Base-by-base conservation (phyloP, 2,113 vertebrate genomes). In the Triplophysa tibetana region DNA sequence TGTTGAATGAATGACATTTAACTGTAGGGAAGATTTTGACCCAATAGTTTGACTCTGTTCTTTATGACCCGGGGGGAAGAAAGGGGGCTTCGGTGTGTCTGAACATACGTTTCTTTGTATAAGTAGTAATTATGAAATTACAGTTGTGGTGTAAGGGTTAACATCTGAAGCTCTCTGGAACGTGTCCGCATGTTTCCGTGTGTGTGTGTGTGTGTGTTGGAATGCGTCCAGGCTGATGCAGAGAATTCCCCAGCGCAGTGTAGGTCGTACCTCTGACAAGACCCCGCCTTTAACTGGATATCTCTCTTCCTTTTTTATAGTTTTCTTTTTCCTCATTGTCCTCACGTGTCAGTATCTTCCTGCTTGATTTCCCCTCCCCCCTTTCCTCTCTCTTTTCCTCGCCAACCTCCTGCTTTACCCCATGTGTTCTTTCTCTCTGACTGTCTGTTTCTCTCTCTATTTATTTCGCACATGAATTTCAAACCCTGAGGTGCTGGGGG, bases 161-260 rank as follows among this genome's bases (percentile, higher is more conserved):
- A 81, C 66, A 75, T 21, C 41, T 63, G 73, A 17, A 21, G 64
- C 64, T 75, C 50, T 64, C 62, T 52, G 79, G 64, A 81, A 81
- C 68, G 70, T 61, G 72, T 75, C 48, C 65, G 38, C 69, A 29
- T 82, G 61, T 82, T 50, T 56, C n/a, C 43, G 62, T 43, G 79
- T 75, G 83, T 86, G 88, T n/a, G 83, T 89, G 85, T 85, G 80
- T 29, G 83, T 84, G 80, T 11, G 80, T 85, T 88, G 87, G 88
- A 91, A 92, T 91, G 90, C 87, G 87, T 90, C 85, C 82, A 78
- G 86, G 86, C 87, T 80, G 82, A 86, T 82, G 21, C 85, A 82
- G 82, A 87, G 85, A 91, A 90, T 91, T 90, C 89, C 88, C 88
- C 84, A 85, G 89, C 86, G 86, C 78, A 84, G 81, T 48, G 82